phyloP scores from a whole-genome alignment of 2,888 invertebrate genomes.

The Labia minor region DNA sequence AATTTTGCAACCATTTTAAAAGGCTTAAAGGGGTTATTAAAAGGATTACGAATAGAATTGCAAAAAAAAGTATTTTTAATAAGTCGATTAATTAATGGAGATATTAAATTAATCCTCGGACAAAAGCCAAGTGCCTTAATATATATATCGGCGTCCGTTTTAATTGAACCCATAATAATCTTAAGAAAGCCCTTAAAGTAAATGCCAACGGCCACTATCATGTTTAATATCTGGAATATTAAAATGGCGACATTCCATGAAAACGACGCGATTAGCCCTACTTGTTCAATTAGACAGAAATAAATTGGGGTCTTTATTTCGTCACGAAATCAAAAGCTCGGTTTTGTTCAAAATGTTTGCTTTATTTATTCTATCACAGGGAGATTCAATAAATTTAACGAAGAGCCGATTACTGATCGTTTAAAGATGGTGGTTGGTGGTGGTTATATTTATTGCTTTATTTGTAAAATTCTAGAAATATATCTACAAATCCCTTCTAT shows the following conservation, averaged over 20 bases:
- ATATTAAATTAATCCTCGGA: conserved; percentile 6
- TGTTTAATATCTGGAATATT: conserved; percentile 1
- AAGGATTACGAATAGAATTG: too few relatives aligned
- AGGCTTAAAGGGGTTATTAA: too few relatives aligned
- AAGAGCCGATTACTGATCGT: too few relatives aligned
- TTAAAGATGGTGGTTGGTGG: too few relatives aligned
- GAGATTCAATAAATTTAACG: too few relatives aligned
- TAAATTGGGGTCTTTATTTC: not conserved
- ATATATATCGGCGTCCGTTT: not conserved
- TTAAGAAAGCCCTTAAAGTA: not conserved
- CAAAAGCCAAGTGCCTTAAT: not conserved
- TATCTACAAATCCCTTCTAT: too few relatives aligned
- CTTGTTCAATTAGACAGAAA: conserved; percentile 7
- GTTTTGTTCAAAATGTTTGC: too few relatives aligned
- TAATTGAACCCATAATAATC: conserved; percentile 1
- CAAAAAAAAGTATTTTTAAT: not conserved
- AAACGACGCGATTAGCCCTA: not conserved
- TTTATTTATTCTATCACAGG: too few relatives aligned
- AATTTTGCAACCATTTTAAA: too few relatives aligned
- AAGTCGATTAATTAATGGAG: conserved; percentile 1
- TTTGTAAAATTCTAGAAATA: too few relatives aligned
- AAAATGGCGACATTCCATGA: not conserved
- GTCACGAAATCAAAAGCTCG: too few relatives aligned
- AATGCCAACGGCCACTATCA: conserved; percentile 7
- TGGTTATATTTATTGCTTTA: too few relatives aligned